Percentiles rank a stretch among this genome's conserved stretches.
Conservation (phyloP, 2,797 vertebrate genomes). For the Erethizon dorsatum region DNA sequence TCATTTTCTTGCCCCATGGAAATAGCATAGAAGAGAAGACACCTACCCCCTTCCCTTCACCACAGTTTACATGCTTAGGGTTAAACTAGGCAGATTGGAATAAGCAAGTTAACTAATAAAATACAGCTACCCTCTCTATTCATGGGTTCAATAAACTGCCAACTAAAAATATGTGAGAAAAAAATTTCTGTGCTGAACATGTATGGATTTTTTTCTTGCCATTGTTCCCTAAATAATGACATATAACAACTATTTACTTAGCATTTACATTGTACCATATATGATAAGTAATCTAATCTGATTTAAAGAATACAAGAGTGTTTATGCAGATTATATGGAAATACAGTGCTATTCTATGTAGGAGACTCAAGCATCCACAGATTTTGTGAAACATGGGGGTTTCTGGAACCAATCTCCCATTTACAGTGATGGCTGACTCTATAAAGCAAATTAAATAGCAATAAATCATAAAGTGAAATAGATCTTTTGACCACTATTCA, state of each 20-base stretch:
- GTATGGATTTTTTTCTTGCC: too few species aligned
- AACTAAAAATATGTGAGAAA: not conserved
- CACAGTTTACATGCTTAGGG: not conserved
- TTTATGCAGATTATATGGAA: not conserved
- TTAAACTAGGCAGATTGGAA: not conserved
- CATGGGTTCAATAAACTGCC: not conserved
- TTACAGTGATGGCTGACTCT: not conserved
- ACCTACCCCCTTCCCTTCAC: rapidly evolving
- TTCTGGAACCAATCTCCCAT: not conserved
- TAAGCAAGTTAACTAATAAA: not conserved
- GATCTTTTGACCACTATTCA: not conserved
- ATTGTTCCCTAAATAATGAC: not conserved
- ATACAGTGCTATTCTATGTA: not conserved
- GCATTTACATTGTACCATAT: not conserved
- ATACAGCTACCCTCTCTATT: not conserved
- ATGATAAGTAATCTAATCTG: not conserved
- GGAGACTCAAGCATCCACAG: not conserved
- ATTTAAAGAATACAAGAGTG: not conserved
- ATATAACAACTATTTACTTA: not conserved
- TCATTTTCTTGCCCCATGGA: not conserved
- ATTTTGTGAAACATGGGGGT: not conserved
- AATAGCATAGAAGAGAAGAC: not conserved
- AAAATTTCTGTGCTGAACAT: too few species aligned
- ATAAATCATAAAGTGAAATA: not conserved
- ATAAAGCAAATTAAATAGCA: not conserved